phyloP scores from a whole-genome alignment of 2,113 vertebrate species.

The Origma solitaria region DNA sequence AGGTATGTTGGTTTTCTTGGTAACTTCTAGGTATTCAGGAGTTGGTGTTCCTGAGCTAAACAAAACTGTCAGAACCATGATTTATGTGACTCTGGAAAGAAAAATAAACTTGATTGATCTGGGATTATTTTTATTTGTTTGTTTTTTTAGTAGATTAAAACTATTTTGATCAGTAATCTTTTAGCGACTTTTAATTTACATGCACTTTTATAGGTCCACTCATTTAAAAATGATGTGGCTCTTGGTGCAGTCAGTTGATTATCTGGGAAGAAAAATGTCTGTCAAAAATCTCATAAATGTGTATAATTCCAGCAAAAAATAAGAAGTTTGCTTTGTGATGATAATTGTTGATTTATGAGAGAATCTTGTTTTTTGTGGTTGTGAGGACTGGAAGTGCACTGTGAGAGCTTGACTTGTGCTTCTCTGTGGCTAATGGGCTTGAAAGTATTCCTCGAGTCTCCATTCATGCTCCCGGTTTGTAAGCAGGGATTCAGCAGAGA shows the following conservation, averaged over 20 bases:
- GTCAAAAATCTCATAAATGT: background rate
- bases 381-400: background rate
- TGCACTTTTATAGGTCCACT: fast-evolving
- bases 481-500: background rate
- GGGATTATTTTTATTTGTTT: too few relatives aligned
- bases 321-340: background rate
- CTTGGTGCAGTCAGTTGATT: background rate
- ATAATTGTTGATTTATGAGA: background rate
- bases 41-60: background rate
- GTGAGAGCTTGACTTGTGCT: background rate
- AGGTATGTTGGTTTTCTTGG: background rate
- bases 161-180: background rate
- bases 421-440: background rate
- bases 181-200: background rate
- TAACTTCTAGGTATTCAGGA: background rate
- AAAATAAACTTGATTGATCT: background rate
- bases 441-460: background rate
- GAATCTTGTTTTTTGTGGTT: background rate
- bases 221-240: background rate
- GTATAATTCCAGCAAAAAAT: background rate
- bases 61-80: background rate
- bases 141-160: background rate
- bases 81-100: background rate
- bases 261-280: background rate
- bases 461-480: background rate